A percentile compares a stretch with the other conserved stretches of the same genome.
phyloP scores from a whole-genome alignment of 2,113 vertebrate species.

The Gadus macrocephalus region DNA sequence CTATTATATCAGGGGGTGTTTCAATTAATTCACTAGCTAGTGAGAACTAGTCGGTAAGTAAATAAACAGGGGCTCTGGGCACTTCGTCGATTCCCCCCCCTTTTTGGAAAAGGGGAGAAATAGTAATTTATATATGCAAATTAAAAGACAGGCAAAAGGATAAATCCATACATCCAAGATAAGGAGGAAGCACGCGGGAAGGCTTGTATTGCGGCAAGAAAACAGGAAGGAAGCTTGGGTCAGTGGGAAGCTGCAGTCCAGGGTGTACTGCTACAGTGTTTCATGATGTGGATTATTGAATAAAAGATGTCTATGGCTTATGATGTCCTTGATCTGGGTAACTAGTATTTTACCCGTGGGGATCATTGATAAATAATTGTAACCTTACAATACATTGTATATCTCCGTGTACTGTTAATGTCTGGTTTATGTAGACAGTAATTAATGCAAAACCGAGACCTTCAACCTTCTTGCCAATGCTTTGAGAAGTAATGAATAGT shows the following conservation, averaged over 20 bases:
- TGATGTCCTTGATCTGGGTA: not conserved
- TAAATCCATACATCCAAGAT: constrained; percentile 2
- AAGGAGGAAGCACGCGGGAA: no score
- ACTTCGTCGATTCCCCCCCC: constrained; percentile 18
- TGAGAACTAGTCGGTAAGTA: no score
- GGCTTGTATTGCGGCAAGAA: not conserved
- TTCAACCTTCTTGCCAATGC: no score
- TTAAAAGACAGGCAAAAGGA: not conserved
- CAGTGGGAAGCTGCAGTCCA: not conserved
- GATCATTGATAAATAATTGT: no score
- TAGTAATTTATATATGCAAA: constrained; percentile 2
- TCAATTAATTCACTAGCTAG: no score
- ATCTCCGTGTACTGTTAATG: no score
- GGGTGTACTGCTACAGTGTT: not conserved
- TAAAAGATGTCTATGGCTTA: not conserved
- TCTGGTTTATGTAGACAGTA: no score
- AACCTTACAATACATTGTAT: no score
- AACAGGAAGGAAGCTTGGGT: not conserved
- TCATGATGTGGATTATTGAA: not conserved
- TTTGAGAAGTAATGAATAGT: no score
- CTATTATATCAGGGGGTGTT: constrained; percentile 10
- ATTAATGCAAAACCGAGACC: no score
- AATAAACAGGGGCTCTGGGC: constrained; percentile 32
- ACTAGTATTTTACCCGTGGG: no score
- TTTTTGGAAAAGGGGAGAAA: not conserved